Base-by-base conservation (phyloP, 2,113 vertebrate species). In the Caranx ignobilis region DNA sequence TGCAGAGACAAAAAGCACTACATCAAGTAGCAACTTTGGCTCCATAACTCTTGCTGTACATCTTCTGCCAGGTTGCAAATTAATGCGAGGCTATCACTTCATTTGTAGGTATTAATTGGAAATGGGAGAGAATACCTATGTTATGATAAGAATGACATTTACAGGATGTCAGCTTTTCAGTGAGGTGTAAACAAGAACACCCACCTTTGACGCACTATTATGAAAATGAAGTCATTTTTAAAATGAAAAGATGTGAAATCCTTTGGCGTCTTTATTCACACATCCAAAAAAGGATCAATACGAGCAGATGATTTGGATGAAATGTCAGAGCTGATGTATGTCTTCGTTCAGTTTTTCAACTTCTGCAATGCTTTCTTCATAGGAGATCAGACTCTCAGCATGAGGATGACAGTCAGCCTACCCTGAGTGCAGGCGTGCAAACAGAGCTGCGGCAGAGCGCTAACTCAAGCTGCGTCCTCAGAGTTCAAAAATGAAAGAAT, bases 311-410 rank as follows among this genome's bases (percentile, higher is more conserved):
- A 84, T 82, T 76, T 75, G 63, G 72, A 72, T 84, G 79, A 72
- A 61, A 67, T 71, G 75, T 82, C 65, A 72, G 64, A 50, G 72
- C 47, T 84, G 83, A 86, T 69, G 2, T 35, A 16, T 57, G 21
- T 86, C 59, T 84, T 86, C 79, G 73, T 77, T 50, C 39, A 65
- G 35, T 77, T 52, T 74, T 87, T 84, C 83, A 61, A 65, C 54
- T 77, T 79, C 52, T 60, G 67, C 86, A 61, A 77, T 8, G 62
- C 70, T 82, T 41, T 79, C 19, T 21, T 79, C 59, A 57, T 52
- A 7, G 32, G 32, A 68, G 63, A 74, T 81, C 59, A 83, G 79
- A 67, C 75, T 83, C 72, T 9, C 73, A 69, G 62, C 69, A 11
- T 39, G 70, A 37, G 32, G 34, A 9, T 39, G 71, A 71, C 72